Evolutionary conservation across 2,797 vertebrate species (phyloP).

Genomic region (Masticophis lateralis): DNA sequence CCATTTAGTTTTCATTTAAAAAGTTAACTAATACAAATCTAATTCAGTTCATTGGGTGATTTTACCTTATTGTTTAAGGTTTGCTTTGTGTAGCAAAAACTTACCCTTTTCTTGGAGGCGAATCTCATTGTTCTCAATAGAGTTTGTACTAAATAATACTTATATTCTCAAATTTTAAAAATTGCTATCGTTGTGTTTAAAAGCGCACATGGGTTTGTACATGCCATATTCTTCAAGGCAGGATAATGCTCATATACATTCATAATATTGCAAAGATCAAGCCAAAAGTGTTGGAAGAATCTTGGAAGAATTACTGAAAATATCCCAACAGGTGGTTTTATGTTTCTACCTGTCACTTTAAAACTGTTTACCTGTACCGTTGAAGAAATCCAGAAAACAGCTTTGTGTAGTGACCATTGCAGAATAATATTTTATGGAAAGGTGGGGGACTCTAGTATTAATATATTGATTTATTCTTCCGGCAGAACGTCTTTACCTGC

Average conservation of each 20-base stretch:
- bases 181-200: neutral
- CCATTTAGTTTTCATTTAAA: neutral
- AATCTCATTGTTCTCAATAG: neutral
- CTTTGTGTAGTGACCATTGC: neutral
- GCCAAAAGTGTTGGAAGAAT: neutral
- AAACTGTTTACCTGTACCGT: neutral
- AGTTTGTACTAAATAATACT: neutral
- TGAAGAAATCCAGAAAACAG: neutral
- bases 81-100: neutral
- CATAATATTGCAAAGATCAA: neutral
- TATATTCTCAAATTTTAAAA: neutral
- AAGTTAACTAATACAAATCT: neutral
- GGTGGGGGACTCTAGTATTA: neutral
- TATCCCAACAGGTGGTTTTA: neutral
- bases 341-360: neutral
- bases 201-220: neutral
- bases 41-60: neutral
- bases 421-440: neutral
- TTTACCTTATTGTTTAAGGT: neutral
- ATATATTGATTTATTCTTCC: neutral
- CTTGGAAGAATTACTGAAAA: neutral
- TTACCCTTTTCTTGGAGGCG: neutral
- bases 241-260: neutral
- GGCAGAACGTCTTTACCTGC: slow-evolving; percentile 86
- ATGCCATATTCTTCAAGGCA: neutral